Percentiles rank a stretch among this genome's conserved stretches.
These are phyloP conservation scores for Asbolus verrucosus DNA, from an alignment of 1,140 invertebrate genomes.

Conservation along the genomic window DNA sequence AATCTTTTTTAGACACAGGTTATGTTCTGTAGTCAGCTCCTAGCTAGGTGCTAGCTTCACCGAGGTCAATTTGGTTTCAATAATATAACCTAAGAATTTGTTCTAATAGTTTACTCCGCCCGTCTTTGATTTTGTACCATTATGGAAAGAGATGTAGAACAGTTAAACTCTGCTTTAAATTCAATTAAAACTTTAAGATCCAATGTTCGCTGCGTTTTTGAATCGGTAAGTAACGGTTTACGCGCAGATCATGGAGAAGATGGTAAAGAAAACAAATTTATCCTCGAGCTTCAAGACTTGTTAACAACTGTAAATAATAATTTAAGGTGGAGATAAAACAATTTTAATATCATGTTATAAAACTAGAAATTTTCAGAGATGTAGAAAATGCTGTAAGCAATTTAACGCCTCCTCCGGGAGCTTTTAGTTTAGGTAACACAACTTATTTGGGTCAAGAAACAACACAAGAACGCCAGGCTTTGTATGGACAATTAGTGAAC, in stretches of 20 bases:
- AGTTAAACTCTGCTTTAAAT: conserved; percentile 78
- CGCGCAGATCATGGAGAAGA: conserved; percentile 81
- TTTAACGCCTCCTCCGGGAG: conserved; percentile 78
- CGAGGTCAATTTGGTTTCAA: too few species aligned
- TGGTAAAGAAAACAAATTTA: conserved; percentile 80
- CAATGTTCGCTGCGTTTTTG: conserved; percentile 85
- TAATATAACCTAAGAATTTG: too few species aligned
- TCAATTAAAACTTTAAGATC: conserved; percentile 81
- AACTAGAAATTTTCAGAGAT: conserved; percentile 69
- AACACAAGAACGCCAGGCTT: conserved; percentile 84
- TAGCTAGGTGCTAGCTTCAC: too few species aligned
- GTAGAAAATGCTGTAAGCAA: conserved; percentile 80
- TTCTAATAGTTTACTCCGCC: too few species aligned
- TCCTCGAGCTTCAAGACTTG: conserved; percentile 83
- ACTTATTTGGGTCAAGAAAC: conserved; percentile 88
- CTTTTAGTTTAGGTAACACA: conserved; percentile 86
- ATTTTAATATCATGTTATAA: too few species aligned
- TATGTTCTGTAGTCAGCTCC: too few species aligned
- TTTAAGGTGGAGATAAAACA: conserved; percentile 70
- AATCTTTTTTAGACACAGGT: too few species aligned
- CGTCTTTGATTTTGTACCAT: too few species aligned
- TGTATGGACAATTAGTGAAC: conserved; percentile 88
- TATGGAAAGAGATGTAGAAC: conserved; percentile 71
- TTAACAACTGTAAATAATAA: conserved; percentile 81
- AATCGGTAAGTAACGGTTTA: conserved; percentile 81